These are phyloP conservation scores for Silurus meridionalis DNA, from an alignment of 2,113 vertebrate genomes.

Conservation along the genomic window DNA sequence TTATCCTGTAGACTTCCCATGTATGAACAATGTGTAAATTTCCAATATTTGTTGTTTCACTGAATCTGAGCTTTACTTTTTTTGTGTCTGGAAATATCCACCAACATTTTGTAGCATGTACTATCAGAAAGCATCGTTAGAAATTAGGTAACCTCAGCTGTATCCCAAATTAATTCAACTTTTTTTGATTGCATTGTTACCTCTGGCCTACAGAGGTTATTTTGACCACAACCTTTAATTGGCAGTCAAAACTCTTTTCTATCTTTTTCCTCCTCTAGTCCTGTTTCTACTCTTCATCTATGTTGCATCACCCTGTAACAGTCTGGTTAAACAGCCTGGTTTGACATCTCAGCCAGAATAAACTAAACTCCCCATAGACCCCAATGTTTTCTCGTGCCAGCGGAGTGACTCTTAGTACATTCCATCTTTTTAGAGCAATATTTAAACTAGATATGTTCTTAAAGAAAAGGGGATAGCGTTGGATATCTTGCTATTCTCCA, in stretches of 20 bases:
- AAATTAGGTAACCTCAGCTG: constrained; percentile 1
- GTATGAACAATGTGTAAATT: not conserved
- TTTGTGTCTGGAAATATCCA: not conserved
- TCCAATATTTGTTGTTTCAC: not conserved
- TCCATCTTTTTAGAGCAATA: constrained; percentile 40
- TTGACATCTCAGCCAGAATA: constrained; percentile 36
- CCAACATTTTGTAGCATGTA: not conserved
- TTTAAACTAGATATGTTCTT: constrained; percentile 33
- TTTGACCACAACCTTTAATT: constrained; percentile 9
- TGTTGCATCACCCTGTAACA: constrained; percentile 4
- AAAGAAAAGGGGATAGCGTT: constrained; percentile 6
- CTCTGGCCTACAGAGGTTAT: not conserved
- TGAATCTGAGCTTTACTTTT: not conserved
- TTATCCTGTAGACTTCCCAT: constrained; percentile 5
- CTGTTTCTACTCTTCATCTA: constrained; percentile 17
- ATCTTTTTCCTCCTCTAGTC: constrained; percentile 14
- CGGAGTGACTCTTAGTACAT: constrained; percentile 24
- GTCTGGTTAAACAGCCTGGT: not conserved
- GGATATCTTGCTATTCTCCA: not conserved
- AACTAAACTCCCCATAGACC: constrained; percentile 15
- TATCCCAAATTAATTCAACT: too few species aligned
- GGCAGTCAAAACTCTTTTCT: constrained; percentile 3
- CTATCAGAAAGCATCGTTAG: not conserved
- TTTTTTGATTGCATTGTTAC: not conserved
- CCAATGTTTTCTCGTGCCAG: constrained; percentile 18